Evolutionary conservation across 2,797 vertebrate species (phyloP), one percentile per base, ranked within the genome.

Genomic region (Notamacropus eugenii): DNA sequence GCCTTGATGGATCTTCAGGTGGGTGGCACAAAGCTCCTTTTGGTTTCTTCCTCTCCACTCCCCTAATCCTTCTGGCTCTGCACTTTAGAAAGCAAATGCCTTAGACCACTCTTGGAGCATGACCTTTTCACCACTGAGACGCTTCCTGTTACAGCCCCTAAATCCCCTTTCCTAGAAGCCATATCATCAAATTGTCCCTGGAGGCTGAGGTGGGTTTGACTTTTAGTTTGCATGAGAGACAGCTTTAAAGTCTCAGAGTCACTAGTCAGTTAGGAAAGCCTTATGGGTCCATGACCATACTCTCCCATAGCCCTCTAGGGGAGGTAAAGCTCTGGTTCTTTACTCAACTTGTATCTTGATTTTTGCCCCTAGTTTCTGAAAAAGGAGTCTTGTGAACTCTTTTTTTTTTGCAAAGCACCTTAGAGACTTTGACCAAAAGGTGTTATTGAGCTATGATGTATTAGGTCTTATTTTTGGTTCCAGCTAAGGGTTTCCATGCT

Each of bases 361-460:
- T 96, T 90, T 46, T 46, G 46, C 22, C 24, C 74, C 22, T 55
- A 62, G 55, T 95, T 97, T 95, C 93, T 95, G 28, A n/a, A 95
- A 40, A 93, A 95, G 87, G 19, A 92, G 24, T 31, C 93, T 91
- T 74, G 87, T 54, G 54, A 90, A 24, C 82, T 93, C 8, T 54
- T 56, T 52, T 52, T 52, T 46, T 34, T 54, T 94, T 92, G 67
- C 50, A 95, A 93, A 95, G 50, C 50, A 90, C 54, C 92, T 92
- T 90, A 92, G 54, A 93, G 27, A 52, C 22, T 58, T 4, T 40
- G 59, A 90, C 1, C 50, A 90, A 34, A 54, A 95, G 46, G 28
- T 92, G 54, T n/a, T 95, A 29, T 55, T 92, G 93, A 93, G 52
- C 94, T 82, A 55, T 54, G 67, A 93, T 93, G 82, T 34, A 19